Percentiles rank a stretch among this genome's conserved stretches.
Evolutionary conservation across 2,888 invertebrate species (phyloP).

Genomic region (Linnaemya vulpina): DNA sequence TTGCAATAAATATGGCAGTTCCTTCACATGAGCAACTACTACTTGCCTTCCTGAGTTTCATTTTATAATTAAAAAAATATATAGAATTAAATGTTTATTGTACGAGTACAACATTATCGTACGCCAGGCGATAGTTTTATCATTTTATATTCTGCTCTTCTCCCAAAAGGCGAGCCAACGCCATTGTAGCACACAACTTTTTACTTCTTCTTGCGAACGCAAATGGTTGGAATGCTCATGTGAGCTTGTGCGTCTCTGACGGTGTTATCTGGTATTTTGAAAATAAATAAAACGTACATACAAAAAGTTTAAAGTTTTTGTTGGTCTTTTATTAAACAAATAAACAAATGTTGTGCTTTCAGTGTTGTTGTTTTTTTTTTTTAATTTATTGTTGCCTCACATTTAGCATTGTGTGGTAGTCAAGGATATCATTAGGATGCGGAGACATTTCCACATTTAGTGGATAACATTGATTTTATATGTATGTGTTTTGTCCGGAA

Average conservation of each 20-base stretch:
- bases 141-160: not conserved
- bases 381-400: no score
- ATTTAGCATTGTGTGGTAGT: conserved; percentile 21
- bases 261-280: conserved; percentile 30
- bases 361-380: not conserved
- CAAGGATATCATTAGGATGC: conserved; percentile 35
- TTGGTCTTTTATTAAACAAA: conserved; percentile 8
- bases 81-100: not conserved
- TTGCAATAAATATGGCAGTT: no score
- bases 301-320: conserved; percentile 32
- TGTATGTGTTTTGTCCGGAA: not conserved
- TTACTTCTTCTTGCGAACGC: not conserved
- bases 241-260: not conserved
- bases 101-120: not conserved
- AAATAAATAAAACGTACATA: not conserved
- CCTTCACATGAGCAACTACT: no score
- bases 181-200: conserved; percentile 5
- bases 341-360: conserved; percentile 20
- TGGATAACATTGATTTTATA: not conserved
- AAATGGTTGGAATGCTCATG: not conserved
- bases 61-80: no score
- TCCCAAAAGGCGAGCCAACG: not conserved
- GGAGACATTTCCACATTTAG: conserved; percentile 3
- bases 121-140: not conserved
- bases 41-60: no score